Evolutionary conservation across 2,888 invertebrate species (phyloP).

Genomic region (Drosophila tripunctata): DNA sequence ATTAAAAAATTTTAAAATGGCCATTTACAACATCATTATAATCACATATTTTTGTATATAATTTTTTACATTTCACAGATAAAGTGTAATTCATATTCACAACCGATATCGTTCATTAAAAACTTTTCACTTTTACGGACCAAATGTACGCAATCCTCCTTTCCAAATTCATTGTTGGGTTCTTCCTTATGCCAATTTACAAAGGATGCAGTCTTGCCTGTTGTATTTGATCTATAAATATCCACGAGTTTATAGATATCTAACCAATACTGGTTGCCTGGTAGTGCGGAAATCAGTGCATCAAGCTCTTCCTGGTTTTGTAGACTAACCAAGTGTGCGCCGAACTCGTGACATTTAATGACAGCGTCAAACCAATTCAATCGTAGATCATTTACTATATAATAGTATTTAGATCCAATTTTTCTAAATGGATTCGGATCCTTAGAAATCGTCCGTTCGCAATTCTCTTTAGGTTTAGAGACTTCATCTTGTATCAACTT

Average conservation of each 20-base stretch:
- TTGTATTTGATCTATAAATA: conserved; percentile 1
- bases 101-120: conserved; percentile 1
- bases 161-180: not conserved
- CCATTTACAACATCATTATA: too few relatives aligned
- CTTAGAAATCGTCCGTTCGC: too few relatives aligned
- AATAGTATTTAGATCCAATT: conserved; percentile 9
- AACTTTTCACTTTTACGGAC: not conserved
- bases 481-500: too few relatives aligned
- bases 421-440: not conserved
- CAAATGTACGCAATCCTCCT: not conserved
- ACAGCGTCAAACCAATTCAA: not conserved
- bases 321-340: not conserved
- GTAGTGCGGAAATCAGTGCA: not conserved
- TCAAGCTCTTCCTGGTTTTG: not conserved
- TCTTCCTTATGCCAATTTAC: conserved; percentile 3
- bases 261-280: not conserved
- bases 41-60: too few relatives aligned
- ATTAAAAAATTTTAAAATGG: too few relatives aligned
- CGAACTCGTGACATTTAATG: not conserved
- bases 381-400: not conserved
- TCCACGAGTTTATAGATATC: conserved; percentile 2
- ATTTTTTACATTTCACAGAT: not conserved
- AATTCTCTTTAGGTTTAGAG: too few relatives aligned
- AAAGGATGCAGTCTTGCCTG: not conserved
- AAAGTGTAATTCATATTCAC: too few relatives aligned